Base-by-base conservation (phyloP, 53 echinoderm and acorn worm genomes). In the Patiria pectinifera region DNA sequence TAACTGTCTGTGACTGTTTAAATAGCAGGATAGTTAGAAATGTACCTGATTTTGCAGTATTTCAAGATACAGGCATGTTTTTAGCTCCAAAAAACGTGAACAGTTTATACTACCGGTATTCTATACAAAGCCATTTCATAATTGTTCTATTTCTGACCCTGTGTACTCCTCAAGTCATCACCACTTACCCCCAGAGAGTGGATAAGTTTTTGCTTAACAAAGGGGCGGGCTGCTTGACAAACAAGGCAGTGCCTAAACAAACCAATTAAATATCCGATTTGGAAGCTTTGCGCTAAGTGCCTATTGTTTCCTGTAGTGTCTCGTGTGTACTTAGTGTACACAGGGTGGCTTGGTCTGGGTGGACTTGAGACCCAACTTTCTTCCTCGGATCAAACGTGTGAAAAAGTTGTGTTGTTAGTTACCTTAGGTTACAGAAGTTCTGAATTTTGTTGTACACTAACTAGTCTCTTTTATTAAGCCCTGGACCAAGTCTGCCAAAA, bases 291-390 rank as follows among this genome's bases (percentile, higher is more conserved):
- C 18, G 16, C 18, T 19, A 18, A 70, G 70, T 70, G 70, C 14
- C 70, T 18, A 16, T 18, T 70, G 70, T 70, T 70, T 70, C 16
- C 14, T 70, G 70, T 70, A 0, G 4, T 70, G 70, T 18, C 70
- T 21, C 16, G 70, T 70, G 70, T 21, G 70, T 70, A 70, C 70
- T 19, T 35, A 35, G 16, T 19, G 21, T 70, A 15, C 21, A 15
- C 70, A 4, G 4, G 11, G 70, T 70, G 60, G 70, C 70, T 14
- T 70, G 11, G 70, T 70, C 70, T 21, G 16, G 11, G 70, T 18
- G 70, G 70, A 70, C 70, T 70, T 70, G 70, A 70, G 70, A 70
- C 70, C 21, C 19, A 18, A 70, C 70, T 70, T 70, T 70, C 70
- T 70, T 70, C 16, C 60, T 60, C 0, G 60, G 12, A 60, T 60